Evolutionary conservation across 2,888 invertebrate species (phyloP), one percentile per base, ranked within the genome.

Genomic region (Boloria euphrosyne): DNA sequence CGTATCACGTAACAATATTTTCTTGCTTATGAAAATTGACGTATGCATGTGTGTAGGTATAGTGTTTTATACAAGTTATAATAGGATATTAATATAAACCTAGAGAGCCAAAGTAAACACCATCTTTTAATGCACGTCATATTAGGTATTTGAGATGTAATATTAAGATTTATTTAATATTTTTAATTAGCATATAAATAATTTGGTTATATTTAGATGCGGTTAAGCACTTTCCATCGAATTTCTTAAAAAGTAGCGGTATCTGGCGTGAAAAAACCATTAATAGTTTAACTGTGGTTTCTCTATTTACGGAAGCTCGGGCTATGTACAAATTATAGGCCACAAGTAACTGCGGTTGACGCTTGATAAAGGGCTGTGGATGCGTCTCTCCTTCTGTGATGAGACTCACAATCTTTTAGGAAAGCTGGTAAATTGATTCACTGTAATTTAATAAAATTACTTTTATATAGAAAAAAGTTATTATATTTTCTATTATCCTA

Each of bases 291-390:
- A 84, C 83, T 83, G 90, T 83, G 90, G 91, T 90, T 88, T 86
- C 80, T 85, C 81, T 90, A 89, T 90, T 91, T 89, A 89, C 90
- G 89, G 90, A 90, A 90, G 86, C 81, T 76, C 80, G 77, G 78
- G 78, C 78, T 83, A 80, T 80, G 74, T 82, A 84, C 81, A 83
- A 85, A 87, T 87, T 86, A 84, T 81, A 78, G 78, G 75, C 83
- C 85, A 75, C 85, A 81, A 78, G 78, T 75, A 77, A 77, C 80
- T 85, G 87, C 80, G 87, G 86, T 85, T 73, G 77, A 76, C 74
- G 70, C 75, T 76, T 75, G 76, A 76, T 76, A 75, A 77, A 76
- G 77, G 80, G 74, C 73, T 76, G 60, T 16, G 65, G 63, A 66
- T 69, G 71, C 62, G 63, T 68, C 63, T 70, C 59, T 47, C 44